These are phyloP conservation scores for Boleophthalmus pectinirostris DNA, from an alignment of 2,113 vertebrate species.

Conservation along the genomic window DNA sequence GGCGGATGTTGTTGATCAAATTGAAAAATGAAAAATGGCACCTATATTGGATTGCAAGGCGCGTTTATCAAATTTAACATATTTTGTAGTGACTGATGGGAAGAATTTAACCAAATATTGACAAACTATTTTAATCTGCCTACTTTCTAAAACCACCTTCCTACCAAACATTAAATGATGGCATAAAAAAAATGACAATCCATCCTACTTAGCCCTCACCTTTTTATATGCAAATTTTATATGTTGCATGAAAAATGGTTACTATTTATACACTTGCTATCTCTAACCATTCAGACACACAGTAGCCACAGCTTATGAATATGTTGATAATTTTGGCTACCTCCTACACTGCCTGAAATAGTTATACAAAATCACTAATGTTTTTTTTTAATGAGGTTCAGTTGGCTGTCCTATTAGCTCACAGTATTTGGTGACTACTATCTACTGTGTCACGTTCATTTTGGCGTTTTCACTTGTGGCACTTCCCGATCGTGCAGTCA, in stretches of 20 bases:
- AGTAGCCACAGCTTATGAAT: not conserved
- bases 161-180: no score
- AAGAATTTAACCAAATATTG: no score
- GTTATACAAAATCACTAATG: no score
- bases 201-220: no score
- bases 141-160: not conserved
- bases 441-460: not conserved
- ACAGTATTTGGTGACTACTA: not conserved
- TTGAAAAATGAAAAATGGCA: not conserved
- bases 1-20: not conserved
- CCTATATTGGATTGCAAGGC: no score
- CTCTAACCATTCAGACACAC: not conserved
- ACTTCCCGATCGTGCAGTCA: not conserved
- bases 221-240: no score
- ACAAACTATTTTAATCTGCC: not conserved
- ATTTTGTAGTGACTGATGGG: no score
- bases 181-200: no score
- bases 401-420: constrained; percentile 2
- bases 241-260: not conserved
- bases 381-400: not conserved
- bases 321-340: not conserved
- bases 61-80: no score
- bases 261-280: not conserved
- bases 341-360: not conserved
- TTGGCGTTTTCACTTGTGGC: not conserved